phyloP scores from a whole-genome alignment of 2,113 vertebrate genomes.

The Progne subis region DNA sequence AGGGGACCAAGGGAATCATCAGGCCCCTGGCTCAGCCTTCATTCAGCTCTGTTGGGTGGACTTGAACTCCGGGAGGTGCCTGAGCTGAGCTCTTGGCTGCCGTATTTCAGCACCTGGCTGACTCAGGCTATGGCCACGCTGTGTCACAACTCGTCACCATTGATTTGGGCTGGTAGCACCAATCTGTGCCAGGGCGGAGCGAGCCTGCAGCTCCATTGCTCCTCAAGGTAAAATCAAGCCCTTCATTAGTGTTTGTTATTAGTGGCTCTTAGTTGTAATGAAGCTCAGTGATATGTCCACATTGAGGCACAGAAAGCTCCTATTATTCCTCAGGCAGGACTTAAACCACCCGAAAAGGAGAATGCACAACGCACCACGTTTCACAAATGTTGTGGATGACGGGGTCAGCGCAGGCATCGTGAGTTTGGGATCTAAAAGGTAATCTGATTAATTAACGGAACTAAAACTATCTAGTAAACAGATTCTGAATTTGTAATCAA shows the following conservation, averaged over 20 bases:
- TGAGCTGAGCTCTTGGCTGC: not conserved
- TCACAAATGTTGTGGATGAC: not conserved
- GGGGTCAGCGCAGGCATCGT: not conserved
- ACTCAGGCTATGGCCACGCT: not conserved
- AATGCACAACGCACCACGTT: accelerated
- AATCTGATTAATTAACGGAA: conserved; percentile 47
- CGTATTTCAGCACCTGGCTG: not conserved
- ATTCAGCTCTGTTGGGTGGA: not conserved
- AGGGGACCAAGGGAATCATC: not conserved
- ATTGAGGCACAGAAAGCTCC: not conserved
- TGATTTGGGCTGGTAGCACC: not conserved
- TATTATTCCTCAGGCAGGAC: not conserved
- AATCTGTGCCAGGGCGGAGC: not conserved
- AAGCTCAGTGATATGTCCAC: not conserved
- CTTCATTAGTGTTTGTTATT: not conserved
- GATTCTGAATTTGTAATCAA: conserved; percentile 42
- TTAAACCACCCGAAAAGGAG: not conserved
- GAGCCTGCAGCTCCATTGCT: not conserved
- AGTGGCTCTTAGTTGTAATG: not conserved
- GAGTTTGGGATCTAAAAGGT: not conserved
- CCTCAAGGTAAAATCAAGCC: conserved; percentile 5
- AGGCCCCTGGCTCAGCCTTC: not conserved
- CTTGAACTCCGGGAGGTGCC: not conserved
- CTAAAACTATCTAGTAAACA: conserved; percentile 33
- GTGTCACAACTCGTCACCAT: not conserved